Percentiles rank a stretch among this genome's conserved stretches.
Evolutionary conservation across 1,140 invertebrate species (phyloP).

Genomic region (Drosophila rhopaloa): DNA sequence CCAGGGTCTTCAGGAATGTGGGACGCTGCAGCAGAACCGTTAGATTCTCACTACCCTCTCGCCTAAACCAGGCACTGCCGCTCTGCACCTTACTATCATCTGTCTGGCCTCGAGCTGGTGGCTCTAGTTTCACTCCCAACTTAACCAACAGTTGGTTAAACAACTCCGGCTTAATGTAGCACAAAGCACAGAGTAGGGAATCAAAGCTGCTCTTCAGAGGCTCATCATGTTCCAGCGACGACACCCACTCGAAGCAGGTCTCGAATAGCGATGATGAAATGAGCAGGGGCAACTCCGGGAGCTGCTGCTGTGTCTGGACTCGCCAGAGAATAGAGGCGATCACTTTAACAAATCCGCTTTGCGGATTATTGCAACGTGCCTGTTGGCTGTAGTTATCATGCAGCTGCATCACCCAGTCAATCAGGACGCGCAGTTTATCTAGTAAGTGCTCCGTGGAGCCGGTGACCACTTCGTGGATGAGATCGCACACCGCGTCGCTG

Average conservation of each 20-base stretch:
- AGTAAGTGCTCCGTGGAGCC: constrained; percentile 85
- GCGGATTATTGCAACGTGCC: constrained; percentile 78
- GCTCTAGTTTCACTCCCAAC: constrained; percentile 88
- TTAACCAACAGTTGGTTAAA: constrained; percentile 90
- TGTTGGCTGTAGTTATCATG: constrained; percentile 70
- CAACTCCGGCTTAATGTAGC: constrained; percentile 91
- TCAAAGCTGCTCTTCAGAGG: constrained; percentile 90
- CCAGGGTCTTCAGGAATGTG: constrained; percentile 90
- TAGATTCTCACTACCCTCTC: constrained; percentile 84
- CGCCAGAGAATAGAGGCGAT: constrained; percentile 93
- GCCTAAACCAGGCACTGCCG: constrained; percentile 86
- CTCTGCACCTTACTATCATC: constrained; percentile 89
- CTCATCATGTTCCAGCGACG: constrained; percentile 87
- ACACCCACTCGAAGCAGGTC: constrained; percentile 91
- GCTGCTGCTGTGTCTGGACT: constrained; percentile 87
- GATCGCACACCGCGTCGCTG: constrained; percentile 90
- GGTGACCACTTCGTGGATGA: constrained; percentile 91
- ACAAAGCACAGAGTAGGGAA: constrained; percentile 92
- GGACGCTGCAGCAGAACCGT: constrained; percentile 86
- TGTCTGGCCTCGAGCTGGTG: constrained; percentile 85
- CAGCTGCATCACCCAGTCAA: constrained; percentile 80
- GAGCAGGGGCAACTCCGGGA: constrained; percentile 88
- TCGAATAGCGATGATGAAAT: constrained; percentile 90
- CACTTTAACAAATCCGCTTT: constrained; percentile 85
- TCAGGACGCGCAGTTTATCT: constrained; percentile 83